Evolutionary conservation across 2,797 vertebrate genomes (phyloP).

Genomic region (Lacerta viridis): DNA sequence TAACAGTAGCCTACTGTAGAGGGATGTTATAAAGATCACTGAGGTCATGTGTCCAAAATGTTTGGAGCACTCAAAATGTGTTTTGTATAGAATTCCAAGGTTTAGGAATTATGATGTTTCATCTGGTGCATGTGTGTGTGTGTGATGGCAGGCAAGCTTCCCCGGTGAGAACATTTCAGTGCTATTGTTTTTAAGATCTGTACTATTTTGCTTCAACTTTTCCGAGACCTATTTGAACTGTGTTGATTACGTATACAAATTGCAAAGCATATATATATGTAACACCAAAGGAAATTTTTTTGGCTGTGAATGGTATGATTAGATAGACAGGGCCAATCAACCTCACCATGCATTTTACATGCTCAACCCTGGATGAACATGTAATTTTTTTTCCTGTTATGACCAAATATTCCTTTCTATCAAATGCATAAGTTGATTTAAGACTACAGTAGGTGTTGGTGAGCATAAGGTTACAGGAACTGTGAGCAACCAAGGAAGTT

Average conservation of each 20-base stretch:
- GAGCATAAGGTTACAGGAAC: slow-evolving; percentile 13
- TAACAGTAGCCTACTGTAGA: no score
- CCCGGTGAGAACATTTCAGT: no score
- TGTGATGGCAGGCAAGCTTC: no score
- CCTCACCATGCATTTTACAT: neutral
- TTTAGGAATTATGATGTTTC: no score
- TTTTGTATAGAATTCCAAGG: neutral
- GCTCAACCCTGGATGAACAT: neutral
- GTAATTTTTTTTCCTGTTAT: neutral
- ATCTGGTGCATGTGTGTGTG: no score
- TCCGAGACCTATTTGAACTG: neutral
- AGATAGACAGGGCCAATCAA: neutral
- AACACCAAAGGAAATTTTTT: no score
- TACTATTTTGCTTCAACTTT: neutral
- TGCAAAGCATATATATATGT: neutral
- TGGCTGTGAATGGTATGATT: neutral
- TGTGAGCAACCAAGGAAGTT: neutral
- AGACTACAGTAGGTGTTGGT: neutral
- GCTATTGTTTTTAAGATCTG: neutral
- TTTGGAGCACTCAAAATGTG: no score
- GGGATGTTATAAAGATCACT: no score
- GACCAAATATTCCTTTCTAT: slow-evolving; percentile 5
- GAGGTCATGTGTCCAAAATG: no score
- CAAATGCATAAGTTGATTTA: accelerated
- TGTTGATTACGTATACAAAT: neutral